Evolutionary conservation across 2,113 vertebrate genomes (phyloP), one percentile per base, ranked within the genome.

Genomic region (Spea multiplicata): DNA sequence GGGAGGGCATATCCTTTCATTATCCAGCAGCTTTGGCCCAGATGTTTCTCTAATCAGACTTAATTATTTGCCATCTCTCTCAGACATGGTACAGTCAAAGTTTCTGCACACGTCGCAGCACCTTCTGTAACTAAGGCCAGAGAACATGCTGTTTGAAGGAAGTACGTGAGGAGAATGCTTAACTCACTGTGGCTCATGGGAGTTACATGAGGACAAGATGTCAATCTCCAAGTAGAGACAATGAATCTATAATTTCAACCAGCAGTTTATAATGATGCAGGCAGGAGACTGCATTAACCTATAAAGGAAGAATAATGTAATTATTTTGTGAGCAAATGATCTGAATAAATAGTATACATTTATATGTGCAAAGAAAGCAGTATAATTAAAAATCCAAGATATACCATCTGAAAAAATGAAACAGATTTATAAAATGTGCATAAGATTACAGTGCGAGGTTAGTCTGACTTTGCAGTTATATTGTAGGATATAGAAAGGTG

Each of bases 141-240:
- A 45, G 66, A 68, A 68, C 66, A 47, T 48, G 66, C 44, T 68
- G 66, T 68, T 47, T n/a, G 10, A 14, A 13, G 4, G 48, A 48
- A 14, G 45, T 14, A 68, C 66, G 66, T 68, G 66, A 68, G 6
- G 3, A 6, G 45, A 68, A 68, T 68, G 4, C n/a, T 68, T 6
- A 68, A 10, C 66, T 68, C 66, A 68, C 12, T 47, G 12, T 47
- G 45, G 45, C 66, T 68, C 45, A 8, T 14, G 45, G 44, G 45
- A 44, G 66, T 68, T 68, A 44, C 46, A 47, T 68, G 46, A 68
- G 66, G 66, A 68, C 66, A 68, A 44, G 66, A 6, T 64, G 61
- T 16, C 61, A 7, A 14, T 68, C 44, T 68, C 66, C 13, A 10
- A 68, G 66, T 14, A 14, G 12, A 44, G 44, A 47, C 65, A 66